Evolutionary conservation across 1,140 invertebrate species (phyloP), one percentile per base, ranked within the genome.

Genomic region (Magallana ariakensis): DNA sequence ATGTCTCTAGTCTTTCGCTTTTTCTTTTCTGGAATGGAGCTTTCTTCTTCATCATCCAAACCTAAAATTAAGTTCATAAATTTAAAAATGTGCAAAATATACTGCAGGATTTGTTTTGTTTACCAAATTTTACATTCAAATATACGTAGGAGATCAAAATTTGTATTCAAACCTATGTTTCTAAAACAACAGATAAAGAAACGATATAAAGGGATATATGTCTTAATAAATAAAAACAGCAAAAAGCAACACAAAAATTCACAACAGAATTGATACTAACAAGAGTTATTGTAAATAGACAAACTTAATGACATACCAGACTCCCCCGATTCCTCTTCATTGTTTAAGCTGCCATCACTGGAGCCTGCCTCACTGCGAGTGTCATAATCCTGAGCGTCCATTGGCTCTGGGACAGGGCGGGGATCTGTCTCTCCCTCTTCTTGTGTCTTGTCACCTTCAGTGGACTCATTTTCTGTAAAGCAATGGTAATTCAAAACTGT

Each of bases 351-450:
- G 66, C 57, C 86, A 60, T 88, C 89, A 88, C 89, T 91, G 33
- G 90, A 91, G 53, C 90, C 92, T 46, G 91, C 91, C 83, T 94
- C 93, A 91, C 93, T 94, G 22, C 92, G 90, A 0, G 92, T 93
- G 83, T 94, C 93, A 91, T 92, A 93, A 26, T 91, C 92, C 57
- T 92, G 90, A 19, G 85, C 75, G 55, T 89, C 85, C 70, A 85
- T 83, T 15, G 82, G 33, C 70, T 89, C 88, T 46, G 33, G 66
- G 3, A 58, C 16, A 46, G 81, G 58, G 22, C 26, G 56, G 0
- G 66, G 15, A 33, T 80, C 83, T 55, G 66, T 58, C 10, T 57
- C 66, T 19, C 75, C 85, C 26, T 85, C 85, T 10, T 85, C 66
- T 53, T 60, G 62, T 16, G 60, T 55, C n/a, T 75, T 62, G 26